Conservation (phyloP, 2,113 vertebrate genomes). For the Orcinus orca region DNA sequence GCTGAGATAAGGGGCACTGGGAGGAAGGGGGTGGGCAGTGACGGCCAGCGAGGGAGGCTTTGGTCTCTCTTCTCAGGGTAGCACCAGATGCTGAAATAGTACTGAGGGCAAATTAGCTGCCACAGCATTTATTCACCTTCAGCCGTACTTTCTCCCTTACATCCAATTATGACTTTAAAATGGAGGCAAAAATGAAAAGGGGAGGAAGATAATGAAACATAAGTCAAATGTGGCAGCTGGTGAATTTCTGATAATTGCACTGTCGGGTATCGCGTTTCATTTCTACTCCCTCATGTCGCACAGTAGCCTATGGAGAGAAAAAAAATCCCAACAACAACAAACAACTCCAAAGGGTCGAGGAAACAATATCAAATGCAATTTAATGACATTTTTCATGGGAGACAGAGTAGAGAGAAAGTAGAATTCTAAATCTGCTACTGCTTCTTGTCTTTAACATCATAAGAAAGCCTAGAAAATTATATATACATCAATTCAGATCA, state of each 20-base stretch:
- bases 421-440: not conserved
- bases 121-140: not conserved
- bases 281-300: not conserved
- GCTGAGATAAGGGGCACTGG: not conserved
- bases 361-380: slow-evolving; percentile 52
- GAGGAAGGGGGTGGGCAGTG: not conserved
- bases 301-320: not conserved
- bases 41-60: not conserved
- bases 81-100: not conserved
- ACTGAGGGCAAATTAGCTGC: not conserved
- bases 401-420: not conserved
- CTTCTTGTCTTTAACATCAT: not conserved
- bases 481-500: not conserved
- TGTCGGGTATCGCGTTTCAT: not conserved
- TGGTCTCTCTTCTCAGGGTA: not conserved
- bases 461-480: slow-evolving; percentile 51
- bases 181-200: slow-evolving; percentile 16
- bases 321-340: not conserved
- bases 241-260: not conserved
- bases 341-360: slow-evolving; percentile 14
- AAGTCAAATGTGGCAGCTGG: slow-evolving; percentile 5
- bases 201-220: slow-evolving; percentile 26
- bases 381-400: slow-evolving; percentile 50
- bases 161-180: slow-evolving; percentile 44
- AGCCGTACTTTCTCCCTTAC: not conserved